These are phyloP conservation scores for Erebia epiphron DNA, from an alignment of 2,888 invertebrate species.

Conservation along the genomic window DNA sequence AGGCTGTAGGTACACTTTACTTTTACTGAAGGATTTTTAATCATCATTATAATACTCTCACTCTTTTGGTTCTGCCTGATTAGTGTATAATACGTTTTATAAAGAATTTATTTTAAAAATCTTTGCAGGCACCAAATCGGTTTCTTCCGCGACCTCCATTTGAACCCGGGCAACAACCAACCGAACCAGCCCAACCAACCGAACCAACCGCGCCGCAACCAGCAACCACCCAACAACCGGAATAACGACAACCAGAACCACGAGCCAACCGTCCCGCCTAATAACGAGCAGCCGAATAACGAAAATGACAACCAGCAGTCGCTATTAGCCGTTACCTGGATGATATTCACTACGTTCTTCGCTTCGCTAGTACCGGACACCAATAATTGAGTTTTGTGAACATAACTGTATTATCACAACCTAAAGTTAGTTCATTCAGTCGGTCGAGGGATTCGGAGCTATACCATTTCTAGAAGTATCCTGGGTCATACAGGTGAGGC, in stretches of 20 bases:
- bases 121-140: slow-evolving; percentile 87
- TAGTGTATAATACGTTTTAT: too few relatives aligned
- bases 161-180: slow-evolving; percentile 50
- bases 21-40: too few relatives aligned
- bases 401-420: neutral
- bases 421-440: too few relatives aligned
- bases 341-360: slow-evolving; percentile 96
- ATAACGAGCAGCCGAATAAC: slow-evolving; percentile 22
- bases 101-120: neutral
- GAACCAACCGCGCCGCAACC: slow-evolving; percentile 37
- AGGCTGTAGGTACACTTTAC: too few relatives aligned
- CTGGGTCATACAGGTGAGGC: too few relatives aligned
- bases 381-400: slow-evolving; percentile 58
- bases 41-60: too few relatives aligned
- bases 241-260: slow-evolving; percentile 20
- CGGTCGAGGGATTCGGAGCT: too few relatives aligned
- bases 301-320: slow-evolving; percentile 59
- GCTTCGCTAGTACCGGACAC: slow-evolving; percentile 96
- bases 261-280: slow-evolving; percentile 3
- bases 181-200: neutral
- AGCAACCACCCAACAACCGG: slow-evolving; percentile 31
- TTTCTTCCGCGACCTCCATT: slow-evolving; percentile 86
- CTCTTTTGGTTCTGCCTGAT: too few relatives aligned
- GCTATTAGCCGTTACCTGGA: slow-evolving; percentile 90
- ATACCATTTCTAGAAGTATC: too few relatives aligned